Base-by-base conservation (phyloP, 2,888 invertebrate species). In the Phortica magna region DNA sequence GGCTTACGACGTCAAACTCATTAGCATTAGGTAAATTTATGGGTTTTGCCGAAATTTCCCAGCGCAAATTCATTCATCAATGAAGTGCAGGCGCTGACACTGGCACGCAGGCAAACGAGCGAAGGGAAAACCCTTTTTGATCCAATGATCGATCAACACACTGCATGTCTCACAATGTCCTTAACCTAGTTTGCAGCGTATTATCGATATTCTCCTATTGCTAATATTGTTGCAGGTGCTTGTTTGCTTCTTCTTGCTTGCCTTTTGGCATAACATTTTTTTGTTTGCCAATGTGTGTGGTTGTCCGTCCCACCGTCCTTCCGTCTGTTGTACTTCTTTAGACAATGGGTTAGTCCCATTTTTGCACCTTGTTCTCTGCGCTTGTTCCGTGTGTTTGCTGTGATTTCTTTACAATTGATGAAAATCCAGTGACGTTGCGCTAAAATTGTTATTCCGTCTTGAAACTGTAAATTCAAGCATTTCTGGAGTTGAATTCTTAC, bases 351-450 rank as follows among this genome's bases (percentile, higher is more conserved):
- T 80, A 83, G 81, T 88, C 88, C 89, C 82, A 89, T 84, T 89
- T 90, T 90, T 90, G 90, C 90, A 90, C 90, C 90, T 90, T 90
- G 90, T 85, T 72, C 76, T 79, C n/a, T 17, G 82, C 61, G 83
- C 31, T 31, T 31, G 31, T 31, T 31, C 31, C 31, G 31, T 4
- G 31, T 31, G 77, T 75, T 77, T 78, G 67, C 76, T 78, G 48
- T 67, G 19, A 22, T 61, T 61, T 7, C 9, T 17, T 9, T 0
- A 19, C 14, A 17, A 59, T 22, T 19, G 4, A 1, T 7, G 22
- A 61, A 61, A 61, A 61, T 7, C 61, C 73, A 73, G 73, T 61
- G 61, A 61, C 73, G 73, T 73, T 9, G 53, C 9, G 48, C 48
- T 14, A 48, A 9, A 48, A 48, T 48, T 48, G 31, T 31, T 31